A percentile compares a stretch with the other conserved stretches of the same genome.
These are phyloP conservation scores for Rhyacichthys aspro DNA, from an alignment of 2,797 vertebrate genomes.

Conservation along the genomic window DNA sequence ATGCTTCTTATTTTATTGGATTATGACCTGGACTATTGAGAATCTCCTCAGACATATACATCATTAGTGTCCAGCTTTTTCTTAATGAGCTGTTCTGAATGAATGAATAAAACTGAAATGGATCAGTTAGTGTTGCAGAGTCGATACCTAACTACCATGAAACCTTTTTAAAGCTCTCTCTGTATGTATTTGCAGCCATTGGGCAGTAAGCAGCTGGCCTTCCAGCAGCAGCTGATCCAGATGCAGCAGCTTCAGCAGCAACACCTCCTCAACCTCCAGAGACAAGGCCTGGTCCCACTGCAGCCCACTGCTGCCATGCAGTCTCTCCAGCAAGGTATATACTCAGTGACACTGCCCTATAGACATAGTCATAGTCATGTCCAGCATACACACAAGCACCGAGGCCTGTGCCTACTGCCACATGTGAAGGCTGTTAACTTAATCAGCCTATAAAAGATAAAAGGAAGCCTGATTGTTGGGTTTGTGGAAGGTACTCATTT, in stretches of 20 bases:
- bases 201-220: constrained; percentile 97
- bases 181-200: constrained; percentile 71
- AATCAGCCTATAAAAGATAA: constrained; percentile 86
- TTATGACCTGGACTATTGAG: too few species aligned
- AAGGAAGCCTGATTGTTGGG: constrained; percentile 82
- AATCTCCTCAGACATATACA: too few species aligned
- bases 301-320: constrained; percentile 92
- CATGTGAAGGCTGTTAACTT: constrained; percentile 85
- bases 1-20: too few species aligned
- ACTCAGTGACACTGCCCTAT: constrained; percentile 2
- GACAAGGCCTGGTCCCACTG: constrained; percentile 94
- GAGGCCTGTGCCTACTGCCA: constrained; percentile 53
- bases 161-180: constrained; percentile 1
- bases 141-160: background rate
- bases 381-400: constrained; percentile 45
- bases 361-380: constrained; percentile 16
- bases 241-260: constrained; percentile 99
- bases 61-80: too few species aligned
- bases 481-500: constrained; percentile 86
- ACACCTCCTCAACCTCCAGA: constrained; percentile 97
- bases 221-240: constrained; percentile 99
- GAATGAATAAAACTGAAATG: too few species aligned
- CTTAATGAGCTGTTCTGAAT: too few species aligned
- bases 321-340: constrained; percentile 93
- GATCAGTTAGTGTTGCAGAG: too few species aligned